phyloP scores from a whole-genome alignment of 2,888 invertebrate species.

The Meteorus cinctellus region DNA sequence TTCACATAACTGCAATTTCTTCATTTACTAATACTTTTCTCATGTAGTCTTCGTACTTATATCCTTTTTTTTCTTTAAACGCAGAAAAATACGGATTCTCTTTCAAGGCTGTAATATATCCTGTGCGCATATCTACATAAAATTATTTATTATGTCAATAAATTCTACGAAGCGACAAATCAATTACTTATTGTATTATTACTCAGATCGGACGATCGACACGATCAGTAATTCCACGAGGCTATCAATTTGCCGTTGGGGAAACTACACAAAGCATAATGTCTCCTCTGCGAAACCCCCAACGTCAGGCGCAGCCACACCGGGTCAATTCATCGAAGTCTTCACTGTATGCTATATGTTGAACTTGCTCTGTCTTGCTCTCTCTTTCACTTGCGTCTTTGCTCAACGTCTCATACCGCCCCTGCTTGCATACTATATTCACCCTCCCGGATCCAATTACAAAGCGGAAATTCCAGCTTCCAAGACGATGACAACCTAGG shows the following conservation, averaged over 20 bases:
- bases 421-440: conserved; percentile 7
- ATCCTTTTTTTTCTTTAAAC: background rate
- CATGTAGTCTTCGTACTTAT: background rate
- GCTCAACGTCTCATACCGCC: too few species aligned
- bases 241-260: conserved; percentile 24
- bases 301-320: conserved; percentile 8
- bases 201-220: conserved; percentile 1
- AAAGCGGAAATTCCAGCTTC: background rate
- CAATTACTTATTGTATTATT: conserved; percentile 20
- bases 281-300: background rate
- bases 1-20: background rate
- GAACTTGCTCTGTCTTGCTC: background rate
- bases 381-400: background rate
- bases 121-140: background rate
- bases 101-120: conserved; percentile 8
- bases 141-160: background rate
- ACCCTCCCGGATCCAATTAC: conserved; percentile 33
- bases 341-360: background rate
- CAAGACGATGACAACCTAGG: background rate
- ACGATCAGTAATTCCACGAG: conserved; percentile 8
- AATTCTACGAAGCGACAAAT: conserved; percentile 12
- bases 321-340: conserved; percentile 23
- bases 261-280: conserved; percentile 13
- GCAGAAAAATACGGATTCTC: background rate
- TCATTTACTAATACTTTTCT: background rate